phyloP scores from a whole-genome alignment of 2,888 invertebrate genomes.

The Steinernema carpocapsae region DNA sequence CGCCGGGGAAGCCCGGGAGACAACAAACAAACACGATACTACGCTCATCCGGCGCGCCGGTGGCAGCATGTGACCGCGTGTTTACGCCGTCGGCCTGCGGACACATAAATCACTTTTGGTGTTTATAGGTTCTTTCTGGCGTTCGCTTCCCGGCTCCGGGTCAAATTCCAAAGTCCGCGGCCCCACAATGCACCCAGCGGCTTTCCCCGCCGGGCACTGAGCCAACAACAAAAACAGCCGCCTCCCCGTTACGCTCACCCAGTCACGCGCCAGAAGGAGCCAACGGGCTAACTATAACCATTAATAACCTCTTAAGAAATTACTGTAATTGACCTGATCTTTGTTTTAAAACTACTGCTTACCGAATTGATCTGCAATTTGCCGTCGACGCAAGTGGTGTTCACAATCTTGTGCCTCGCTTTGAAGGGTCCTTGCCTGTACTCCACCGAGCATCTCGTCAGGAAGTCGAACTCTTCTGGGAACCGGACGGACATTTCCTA shows the following conservation, averaged over 20 bases:
- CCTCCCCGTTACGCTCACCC: slow-evolving; percentile 27
- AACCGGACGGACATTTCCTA: slow-evolving; percentile 44
- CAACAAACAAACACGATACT: slow-evolving; percentile 15
- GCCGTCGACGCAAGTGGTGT: slow-evolving; percentile 47
- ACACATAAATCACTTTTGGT: not conserved
- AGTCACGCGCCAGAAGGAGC: slow-evolving; percentile 45
- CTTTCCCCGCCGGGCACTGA: slow-evolving; percentile 2
- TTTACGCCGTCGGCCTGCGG: not conserved
- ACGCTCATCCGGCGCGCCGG: not conserved
- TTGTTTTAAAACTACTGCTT: too few relatives aligned
- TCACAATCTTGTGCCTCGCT: slow-evolving; percentile 44
- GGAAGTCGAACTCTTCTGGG: slow-evolving; percentile 50
- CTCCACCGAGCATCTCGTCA: slow-evolving; percentile 45
- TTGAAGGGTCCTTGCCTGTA: slow-evolving; percentile 54
- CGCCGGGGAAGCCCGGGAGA: not conserved
- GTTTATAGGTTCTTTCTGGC: slow-evolving; percentile 27
- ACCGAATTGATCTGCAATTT: too few relatives aligned
- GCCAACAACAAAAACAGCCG: slow-evolving; percentile 9
- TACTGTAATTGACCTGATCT: too few relatives aligned
- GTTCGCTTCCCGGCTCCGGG: not conserved
- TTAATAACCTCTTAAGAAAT: too few relatives aligned
- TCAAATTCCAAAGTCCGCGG: slow-evolving; percentile 33
- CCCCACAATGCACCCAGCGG: slow-evolving; percentile 18
- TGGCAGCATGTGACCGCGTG: slow-evolving; percentile 10
- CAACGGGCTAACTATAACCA: too few relatives aligned